Conservation (phyloP, 2,797 vertebrate species). For the Zalophus californianus region DNA sequence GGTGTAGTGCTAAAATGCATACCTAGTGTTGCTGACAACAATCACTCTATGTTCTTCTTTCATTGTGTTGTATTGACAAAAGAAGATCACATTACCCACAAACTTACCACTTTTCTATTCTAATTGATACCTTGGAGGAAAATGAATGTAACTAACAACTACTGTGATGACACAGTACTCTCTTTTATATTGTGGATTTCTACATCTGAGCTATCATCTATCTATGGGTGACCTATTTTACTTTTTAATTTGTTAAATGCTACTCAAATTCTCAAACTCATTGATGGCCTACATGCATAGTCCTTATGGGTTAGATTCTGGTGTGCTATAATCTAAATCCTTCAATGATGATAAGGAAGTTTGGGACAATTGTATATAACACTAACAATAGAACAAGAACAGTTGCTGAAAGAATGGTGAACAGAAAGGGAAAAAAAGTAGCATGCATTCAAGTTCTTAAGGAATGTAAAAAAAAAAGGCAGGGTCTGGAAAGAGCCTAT, state of each 20-base stretch:
- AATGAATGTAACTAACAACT: not conserved
- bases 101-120: conserved; percentile 24
- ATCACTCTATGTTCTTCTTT: not conserved
- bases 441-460: not conserved
- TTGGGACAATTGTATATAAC: conserved; percentile 9
- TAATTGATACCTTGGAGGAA: not conserved
- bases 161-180: not conserved
- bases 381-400: not conserved
- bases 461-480: not conserved
- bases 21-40: not conserved
- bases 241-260: not conserved
- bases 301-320: not conserved
- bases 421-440: not conserved
- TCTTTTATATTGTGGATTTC: not conserved
- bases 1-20: not conserved
- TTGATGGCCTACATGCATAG: not conserved
- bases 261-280: conserved; percentile 4
- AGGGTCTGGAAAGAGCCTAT: not conserved
- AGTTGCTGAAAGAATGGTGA: not conserved
- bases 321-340: conserved; percentile 4
- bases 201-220: not conserved
- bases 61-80: not conserved
- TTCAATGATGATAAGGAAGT: not conserved
- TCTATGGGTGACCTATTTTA: not conserved
- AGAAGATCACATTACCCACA: not conserved